Evolutionary conservation across 2,113 vertebrate genomes (phyloP).

Genomic region (Cyanistes caeruleus): DNA sequence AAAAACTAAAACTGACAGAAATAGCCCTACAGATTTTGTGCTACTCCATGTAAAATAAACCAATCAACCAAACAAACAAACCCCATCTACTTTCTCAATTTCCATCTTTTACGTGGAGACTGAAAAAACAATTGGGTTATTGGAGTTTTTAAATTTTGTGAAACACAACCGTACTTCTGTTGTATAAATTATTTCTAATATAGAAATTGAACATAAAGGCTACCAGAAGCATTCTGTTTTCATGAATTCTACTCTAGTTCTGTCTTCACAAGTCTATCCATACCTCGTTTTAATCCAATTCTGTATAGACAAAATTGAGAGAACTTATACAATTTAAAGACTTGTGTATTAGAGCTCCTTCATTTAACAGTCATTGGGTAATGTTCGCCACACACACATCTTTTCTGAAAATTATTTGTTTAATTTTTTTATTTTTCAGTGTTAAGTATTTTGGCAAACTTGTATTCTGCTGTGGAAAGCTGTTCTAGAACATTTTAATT

Average conservation of each 20-base stretch:
- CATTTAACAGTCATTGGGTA: background rate
- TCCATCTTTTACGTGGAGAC: fast-evolving
- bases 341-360: background rate
- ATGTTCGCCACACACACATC: background rate
- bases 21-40: background rate
- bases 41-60: background rate
- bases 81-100: background rate
- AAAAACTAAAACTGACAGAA: background rate
- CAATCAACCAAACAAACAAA: fast-evolving
- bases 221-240: background rate
- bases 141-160: background rate
- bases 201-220: background rate
- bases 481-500: background rate
- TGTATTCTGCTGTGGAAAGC: background rate
- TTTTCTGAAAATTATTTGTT: background rate
- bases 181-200: background rate
- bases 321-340: background rate
- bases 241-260: background rate
- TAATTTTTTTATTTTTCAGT: background rate
- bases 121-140: background rate
- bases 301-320: background rate
- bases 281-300: background rate
- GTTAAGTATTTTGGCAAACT: background rate
- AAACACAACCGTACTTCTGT: background rate
- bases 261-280: background rate